Conservation (phyloP, 2,113 vertebrate genomes). For the Xiphophorus maculatus region DNA sequence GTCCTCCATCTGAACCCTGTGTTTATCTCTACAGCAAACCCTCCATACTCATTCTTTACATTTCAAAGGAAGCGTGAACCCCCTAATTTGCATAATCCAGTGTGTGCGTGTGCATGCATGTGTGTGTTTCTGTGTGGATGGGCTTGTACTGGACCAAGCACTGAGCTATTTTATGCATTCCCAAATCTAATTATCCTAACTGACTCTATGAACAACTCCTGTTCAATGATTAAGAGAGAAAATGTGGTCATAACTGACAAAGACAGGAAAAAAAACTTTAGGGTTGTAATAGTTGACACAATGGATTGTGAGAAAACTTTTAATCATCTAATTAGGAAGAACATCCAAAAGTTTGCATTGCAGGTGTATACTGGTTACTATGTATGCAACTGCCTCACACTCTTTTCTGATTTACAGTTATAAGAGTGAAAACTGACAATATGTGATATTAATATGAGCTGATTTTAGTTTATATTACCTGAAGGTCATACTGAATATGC, state of each 20-base stretch:
- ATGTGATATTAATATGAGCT: too few species aligned
- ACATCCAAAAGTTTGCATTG: background rate
- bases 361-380: background rate
- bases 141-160: slow-evolving; percentile 48
- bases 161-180: slow-evolving; percentile 68
- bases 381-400: background rate
- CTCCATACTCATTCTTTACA: slow-evolving; percentile 64
- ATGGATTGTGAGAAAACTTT: background rate
- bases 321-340: background rate
- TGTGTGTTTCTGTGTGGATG: background rate
- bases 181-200: slow-evolving; percentile 74
- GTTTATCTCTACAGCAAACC: slow-evolving; percentile 64
- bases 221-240: slow-evolving; percentile 60
- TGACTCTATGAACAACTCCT: slow-evolving; percentile 60
- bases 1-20: slow-evolving; percentile 71
- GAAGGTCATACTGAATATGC: too few species aligned
- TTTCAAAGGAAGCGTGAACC: slow-evolving; percentile 70
- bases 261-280: slow-evolving; percentile 44
- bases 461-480: too few species aligned
- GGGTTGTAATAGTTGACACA: slow-evolving; percentile 21
- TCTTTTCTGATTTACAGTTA: background rate
- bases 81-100: slow-evolving; percentile 75
- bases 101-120: slow-evolving; percentile 5
- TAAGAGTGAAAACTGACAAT: too few species aligned
- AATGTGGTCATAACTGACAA: slow-evolving; percentile 62